Conservation (phyloP, 2,888 invertebrate genomes). For the Sympetrum striolatum region DNA sequence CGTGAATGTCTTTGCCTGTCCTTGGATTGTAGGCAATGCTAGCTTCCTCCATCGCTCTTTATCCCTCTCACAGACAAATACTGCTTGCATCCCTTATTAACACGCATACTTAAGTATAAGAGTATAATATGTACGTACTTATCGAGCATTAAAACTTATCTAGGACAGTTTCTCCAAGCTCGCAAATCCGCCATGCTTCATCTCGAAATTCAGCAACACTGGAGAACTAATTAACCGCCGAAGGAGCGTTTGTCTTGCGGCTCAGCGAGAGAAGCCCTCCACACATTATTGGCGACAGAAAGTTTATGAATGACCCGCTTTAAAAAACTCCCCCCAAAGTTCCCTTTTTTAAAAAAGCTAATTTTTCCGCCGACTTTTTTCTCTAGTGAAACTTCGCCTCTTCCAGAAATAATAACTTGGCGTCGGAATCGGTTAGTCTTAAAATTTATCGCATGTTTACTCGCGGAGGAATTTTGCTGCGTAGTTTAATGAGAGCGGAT, state of each 20-base stretch:
- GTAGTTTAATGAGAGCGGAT: no score
- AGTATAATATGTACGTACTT: no score
- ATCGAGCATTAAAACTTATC: not conserved
- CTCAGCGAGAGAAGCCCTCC: not conserved
- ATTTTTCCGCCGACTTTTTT: not conserved
- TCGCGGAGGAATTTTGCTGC: no score
- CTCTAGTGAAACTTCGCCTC: not conserved
- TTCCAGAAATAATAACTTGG: not conserved
- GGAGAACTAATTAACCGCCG: not conserved
- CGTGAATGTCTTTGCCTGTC: no score
- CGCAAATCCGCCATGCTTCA: not conserved
- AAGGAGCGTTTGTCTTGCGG: not conserved
- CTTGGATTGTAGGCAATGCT: no score
- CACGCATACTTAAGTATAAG: no score
- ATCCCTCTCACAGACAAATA: no score
- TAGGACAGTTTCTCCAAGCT: not conserved
- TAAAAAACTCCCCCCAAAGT: not conserved
- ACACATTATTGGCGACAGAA: not conserved
- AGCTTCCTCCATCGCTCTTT: no score
- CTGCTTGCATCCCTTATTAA: no score
- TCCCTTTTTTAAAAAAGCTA: not conserved
- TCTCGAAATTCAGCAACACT: not conserved
- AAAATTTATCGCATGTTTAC: no score
- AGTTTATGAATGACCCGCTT: not conserved
- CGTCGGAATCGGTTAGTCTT: not conserved